Conservation (phyloP, 2,797 vertebrate species). For the Lagodon rhomboides region DNA sequence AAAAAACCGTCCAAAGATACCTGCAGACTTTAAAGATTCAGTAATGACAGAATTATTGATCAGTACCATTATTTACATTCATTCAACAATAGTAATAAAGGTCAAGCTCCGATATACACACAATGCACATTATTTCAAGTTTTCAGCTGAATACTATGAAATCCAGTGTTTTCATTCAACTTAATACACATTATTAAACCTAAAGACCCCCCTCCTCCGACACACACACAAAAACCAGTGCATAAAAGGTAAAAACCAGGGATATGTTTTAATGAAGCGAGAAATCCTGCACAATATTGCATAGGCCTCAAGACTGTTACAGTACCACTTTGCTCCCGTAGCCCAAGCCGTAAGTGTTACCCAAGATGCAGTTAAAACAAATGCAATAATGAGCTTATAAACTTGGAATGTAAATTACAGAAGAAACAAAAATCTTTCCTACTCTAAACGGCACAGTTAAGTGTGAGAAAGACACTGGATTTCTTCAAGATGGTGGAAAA, state of each 20-base stretch:
- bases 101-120: constrained; percentile 4
- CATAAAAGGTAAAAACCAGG: constrained; percentile 4
- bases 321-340: neutral
- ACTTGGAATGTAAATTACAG: constrained; percentile 50
- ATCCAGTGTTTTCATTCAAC: constrained; percentile 46
- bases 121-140: constrained; percentile 7
- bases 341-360: neutral
- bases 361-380: constrained; percentile 11
- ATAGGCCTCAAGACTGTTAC: constrained; percentile 28
- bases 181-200: constrained; percentile 5
- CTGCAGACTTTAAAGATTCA: constrained; percentile 26
- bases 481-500: neutral
- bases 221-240: constrained; percentile 1
- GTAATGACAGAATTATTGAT: constrained; percentile 10
- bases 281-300: constrained; percentile 40
- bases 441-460: neutral
- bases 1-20: constrained; percentile 33
- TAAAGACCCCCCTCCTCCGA: neutral
- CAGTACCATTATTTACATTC: constrained; percentile 12
- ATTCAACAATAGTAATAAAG: constrained; percentile 43
- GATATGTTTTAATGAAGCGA: constrained; percentile 8
- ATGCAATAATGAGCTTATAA: neutral
- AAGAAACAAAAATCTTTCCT: neutral
- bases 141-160: constrained; percentile 12
- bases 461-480: neutral